Base-by-base conservation (phyloP, 1,140 invertebrate genomes). In the Lordiphosa stackelbergi region DNA sequence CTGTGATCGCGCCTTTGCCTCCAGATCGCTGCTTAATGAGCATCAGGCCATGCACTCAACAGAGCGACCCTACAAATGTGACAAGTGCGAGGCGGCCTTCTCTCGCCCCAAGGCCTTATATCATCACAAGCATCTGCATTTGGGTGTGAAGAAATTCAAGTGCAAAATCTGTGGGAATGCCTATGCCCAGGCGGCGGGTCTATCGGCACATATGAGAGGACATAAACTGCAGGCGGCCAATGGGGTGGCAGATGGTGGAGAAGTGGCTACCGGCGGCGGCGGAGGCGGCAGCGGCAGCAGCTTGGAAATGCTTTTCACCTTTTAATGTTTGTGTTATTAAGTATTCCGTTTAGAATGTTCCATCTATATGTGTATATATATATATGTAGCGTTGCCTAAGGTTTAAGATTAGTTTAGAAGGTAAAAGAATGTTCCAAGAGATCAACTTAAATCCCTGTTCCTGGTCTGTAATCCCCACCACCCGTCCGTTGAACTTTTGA, bases 31-130 rank as follows among this genome's bases (percentile, higher is more conserved):
- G 8, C 53, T 86, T 3, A 73, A 65, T 12, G 85, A 86, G 4
- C 85, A 86, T 28, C 94, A 95, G 88, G 93, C 94, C 4, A 92
- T 91, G 3, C 95, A 96, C 87, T 95, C 94, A 1, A 95, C 94
- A 11, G 94, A 96, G 85, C 88, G 94, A 10, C 94, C 94, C 0
- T 93, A 91, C 62, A 92, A 93, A 71, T 96, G 95, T 74, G 88
- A 91, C 8, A 88, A 92, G 0, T 96, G 95, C 73, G 88, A 90
- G 19, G 93, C 94, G 1, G 92, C 92, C 0, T 96, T 96, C 88
- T 93, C 95, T 3, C 95, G 95, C 70, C 93, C 94, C 1, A 94
- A 95, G 85, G 94, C 95, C 69, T 94, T 94, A 69, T 95, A 95
- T 84, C 95, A 95, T 65, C 95, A 96, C 69, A 90, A 92, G 55